Evolutionary conservation across 2,113 vertebrate species (phyloP).

Genomic region (Indicator indicator): DNA sequence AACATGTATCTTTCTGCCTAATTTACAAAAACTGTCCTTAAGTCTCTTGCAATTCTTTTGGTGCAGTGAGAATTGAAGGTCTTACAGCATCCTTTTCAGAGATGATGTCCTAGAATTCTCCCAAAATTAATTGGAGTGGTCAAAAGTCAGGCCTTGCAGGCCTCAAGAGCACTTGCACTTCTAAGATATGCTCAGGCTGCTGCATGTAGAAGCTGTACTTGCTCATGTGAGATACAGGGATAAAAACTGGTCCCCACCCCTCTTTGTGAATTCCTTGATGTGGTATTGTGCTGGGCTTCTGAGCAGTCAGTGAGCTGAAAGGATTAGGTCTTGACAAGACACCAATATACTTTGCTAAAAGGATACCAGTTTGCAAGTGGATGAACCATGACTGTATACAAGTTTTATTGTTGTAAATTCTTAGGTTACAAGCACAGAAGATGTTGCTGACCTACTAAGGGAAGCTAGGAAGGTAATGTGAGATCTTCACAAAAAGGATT

Average conservation of each 20-base stretch:
- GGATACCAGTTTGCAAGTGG: not conserved
- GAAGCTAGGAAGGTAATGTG: not conserved
- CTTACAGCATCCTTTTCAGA: not conserved
- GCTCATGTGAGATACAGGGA: fast-evolving
- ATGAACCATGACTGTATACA: too few relatives aligned
- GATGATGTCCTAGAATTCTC: not conserved
- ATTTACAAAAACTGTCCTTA: not conserved
- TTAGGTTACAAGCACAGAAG: not conserved
- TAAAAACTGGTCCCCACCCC: fast-evolving
- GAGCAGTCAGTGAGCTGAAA: not conserved
- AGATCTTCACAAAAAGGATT: not conserved
- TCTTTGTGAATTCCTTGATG: not conserved
- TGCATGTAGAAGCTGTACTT: not conserved
- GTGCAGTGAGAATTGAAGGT: not conserved
- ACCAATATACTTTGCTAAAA: not conserved
- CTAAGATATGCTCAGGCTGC: not conserved
- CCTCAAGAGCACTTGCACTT: not conserved
- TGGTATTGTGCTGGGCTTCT: not conserved
- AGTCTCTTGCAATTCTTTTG: not conserved
- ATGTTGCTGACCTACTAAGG: not conserved
- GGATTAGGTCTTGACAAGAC: not conserved
- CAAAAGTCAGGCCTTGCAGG: not conserved
- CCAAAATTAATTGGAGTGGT: not conserved
- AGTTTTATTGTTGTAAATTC: not conserved
- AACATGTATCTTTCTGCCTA: not conserved